Percentiles rank a stretch among this genome's conserved stretches.
These are phyloP conservation scores for Micropterix aruncella DNA, from an alignment of 2,888 invertebrate species.

Conservation along the genomic window DNA sequence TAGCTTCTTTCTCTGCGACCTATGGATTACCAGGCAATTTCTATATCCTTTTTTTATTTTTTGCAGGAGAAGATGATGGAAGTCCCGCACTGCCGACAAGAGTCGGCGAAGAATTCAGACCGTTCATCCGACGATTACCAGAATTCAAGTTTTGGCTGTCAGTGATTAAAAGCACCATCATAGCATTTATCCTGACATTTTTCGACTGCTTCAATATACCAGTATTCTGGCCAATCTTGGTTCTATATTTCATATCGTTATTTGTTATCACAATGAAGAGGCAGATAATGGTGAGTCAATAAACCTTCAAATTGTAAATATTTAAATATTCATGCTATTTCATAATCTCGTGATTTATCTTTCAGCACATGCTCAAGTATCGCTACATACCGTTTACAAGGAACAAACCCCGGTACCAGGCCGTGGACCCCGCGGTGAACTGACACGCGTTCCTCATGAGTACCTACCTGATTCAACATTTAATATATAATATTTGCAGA, in stretches of 20 bases:
- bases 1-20: too few species aligned
- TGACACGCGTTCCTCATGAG: conserved; percentile 27
- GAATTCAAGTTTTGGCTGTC: conserved; percentile 99
- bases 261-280: conserved; percentile 99
- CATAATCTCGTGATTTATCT: conserved; percentile 13
- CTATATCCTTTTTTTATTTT: conserved; percentile 6
- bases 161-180: conserved; percentile 82
- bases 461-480: conserved; percentile 28
- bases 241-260: conserved; percentile 98
- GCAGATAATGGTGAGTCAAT: conserved; percentile 81
- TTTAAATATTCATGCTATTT: background rate
- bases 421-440: conserved; percentile 30
- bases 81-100: conserved; percentile 92
- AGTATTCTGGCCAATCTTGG: conserved; percentile 99
- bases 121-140: conserved; percentile 90
- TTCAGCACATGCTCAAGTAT: conserved; percentile 99
- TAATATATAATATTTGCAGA: conserved; percentile 5
- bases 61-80: conserved; percentile 48
- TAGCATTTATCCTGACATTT: conserved; percentile 86
- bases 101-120: conserved; percentile 94
- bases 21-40: too few species aligned
- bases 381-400: conserved; percentile 97
- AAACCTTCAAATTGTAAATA: too few species aligned
- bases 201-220: conserved; percentile 98
- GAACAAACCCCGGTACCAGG: conserved; percentile 92